Conservation (phyloP, 1,140 invertebrate genomes). For the Goniozus legneri region DNA sequence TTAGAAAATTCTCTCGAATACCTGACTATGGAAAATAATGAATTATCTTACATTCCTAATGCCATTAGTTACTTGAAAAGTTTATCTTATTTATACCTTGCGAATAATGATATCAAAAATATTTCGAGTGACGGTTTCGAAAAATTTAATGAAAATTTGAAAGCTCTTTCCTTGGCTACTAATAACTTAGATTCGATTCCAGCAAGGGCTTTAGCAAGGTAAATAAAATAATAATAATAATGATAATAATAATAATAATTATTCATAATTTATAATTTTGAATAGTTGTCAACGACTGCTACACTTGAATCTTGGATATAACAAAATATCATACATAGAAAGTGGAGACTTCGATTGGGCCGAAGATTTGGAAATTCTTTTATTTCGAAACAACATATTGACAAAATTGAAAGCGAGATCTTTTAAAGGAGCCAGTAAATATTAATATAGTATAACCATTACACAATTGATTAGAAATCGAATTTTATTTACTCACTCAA, state of each 20-base stretch:
- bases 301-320: conserved; percentile 85
- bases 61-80: conserved; percentile 65
- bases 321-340: conserved; percentile 73
- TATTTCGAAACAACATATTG: conserved; percentile 81
- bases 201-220: conserved; percentile 57
- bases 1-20: conserved; percentile 73
- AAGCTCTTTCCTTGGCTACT: conserved; percentile 75
- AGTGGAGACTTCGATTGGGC: conserved; percentile 81
- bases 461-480: not conserved
- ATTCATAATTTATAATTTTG: not conserved
- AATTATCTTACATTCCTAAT: conserved; percentile 64
- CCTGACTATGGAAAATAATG: conserved; percentile 79
- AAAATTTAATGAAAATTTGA: conserved; percentile 60
- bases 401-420: conserved; percentile 68
- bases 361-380: conserved; percentile 73
- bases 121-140: conserved; percentile 59
- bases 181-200: conserved; percentile 75
- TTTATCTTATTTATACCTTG: conserved; percentile 77
- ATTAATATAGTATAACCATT: not conserved
- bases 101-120: conserved; percentile 71
- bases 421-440: conserved; percentile 55
- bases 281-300: conserved; percentile 67
- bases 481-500: not conserved
- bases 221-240: not conserved
- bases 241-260: conserved; percentile 10